A percentile compares a stretch with the other conserved stretches of the same genome.
Evolutionary conservation across 2,888 invertebrate species (phyloP).

Genomic region (Acleris laterana): DNA sequence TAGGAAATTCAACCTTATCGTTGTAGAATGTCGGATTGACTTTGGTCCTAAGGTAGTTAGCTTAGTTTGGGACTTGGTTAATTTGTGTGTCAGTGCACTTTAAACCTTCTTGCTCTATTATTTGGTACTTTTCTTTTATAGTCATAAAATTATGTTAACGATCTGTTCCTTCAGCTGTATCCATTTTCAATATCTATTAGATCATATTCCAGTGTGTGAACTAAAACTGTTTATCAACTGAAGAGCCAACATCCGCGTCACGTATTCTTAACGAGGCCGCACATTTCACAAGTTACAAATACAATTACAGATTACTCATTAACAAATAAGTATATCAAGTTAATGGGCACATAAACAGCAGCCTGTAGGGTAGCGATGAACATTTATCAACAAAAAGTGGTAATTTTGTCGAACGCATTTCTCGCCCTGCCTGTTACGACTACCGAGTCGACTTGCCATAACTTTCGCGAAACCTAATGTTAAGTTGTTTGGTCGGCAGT

Average conservation of each 20-base stretch:
- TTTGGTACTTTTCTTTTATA: no score
- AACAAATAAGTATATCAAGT: constrained; percentile 78
- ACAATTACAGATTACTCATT: constrained; percentile 72
- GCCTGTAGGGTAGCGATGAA: constrained; percentile 59
- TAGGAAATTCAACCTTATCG: no score
- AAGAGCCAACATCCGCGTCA: neutral
- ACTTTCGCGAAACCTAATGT: constrained; percentile 56
- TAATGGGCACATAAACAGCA: constrained; percentile 81
- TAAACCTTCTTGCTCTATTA: no score
- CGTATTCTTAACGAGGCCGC: constrained; percentile 11
- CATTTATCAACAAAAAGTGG: constrained; percentile 81
- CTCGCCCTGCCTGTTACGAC: constrained; percentile 64
- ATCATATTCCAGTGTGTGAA: no score
- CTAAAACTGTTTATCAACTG: no score
- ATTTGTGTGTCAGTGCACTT: no score
- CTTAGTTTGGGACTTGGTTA: no score
- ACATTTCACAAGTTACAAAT: constrained; percentile 32
- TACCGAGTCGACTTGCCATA: constrained; percentile 58
- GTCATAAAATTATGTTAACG: no score
- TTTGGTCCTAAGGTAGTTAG: no score
- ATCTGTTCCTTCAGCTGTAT: no score
- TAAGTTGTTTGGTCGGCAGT: constrained; percentile 46
- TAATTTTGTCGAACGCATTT: constrained; percentile 75
- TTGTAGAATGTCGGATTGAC: no score
- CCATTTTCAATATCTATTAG: no score